These are phyloP conservation scores for Dendrocincla fuliginosa DNA, from an alignment of 2,797 vertebrate species.

Conservation along the genomic window DNA sequence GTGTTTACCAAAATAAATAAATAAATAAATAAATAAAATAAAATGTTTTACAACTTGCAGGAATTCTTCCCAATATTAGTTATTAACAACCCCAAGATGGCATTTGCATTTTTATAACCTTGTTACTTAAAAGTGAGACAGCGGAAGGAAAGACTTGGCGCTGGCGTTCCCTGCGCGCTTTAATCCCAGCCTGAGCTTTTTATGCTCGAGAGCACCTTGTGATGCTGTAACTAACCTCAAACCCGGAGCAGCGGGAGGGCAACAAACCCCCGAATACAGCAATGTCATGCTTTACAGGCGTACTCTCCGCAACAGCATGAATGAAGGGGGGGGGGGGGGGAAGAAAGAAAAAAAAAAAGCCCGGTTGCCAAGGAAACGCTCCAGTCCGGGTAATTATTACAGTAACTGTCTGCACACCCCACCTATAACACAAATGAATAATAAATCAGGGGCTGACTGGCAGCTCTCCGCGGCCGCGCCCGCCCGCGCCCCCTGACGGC, in stretches of 20 bases:
- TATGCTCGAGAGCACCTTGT: slow-evolving; percentile 79
- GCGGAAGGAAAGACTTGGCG: slow-evolving; percentile 48
- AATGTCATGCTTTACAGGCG: slow-evolving; percentile 87
- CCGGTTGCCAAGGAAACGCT: slow-evolving; percentile 97
- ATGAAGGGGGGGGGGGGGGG: slow-evolving; percentile 41
- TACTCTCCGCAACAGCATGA: slow-evolving; percentile 81
- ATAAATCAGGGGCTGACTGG: slow-evolving; percentile 94
- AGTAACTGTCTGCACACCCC: slow-evolving; percentile 98
- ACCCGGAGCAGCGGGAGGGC: slow-evolving; percentile 78
- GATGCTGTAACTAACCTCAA: slow-evolving; percentile 82
- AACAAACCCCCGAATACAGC: slow-evolving; percentile 82
- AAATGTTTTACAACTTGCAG: slow-evolving; percentile 56
- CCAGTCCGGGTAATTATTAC: slow-evolving; percentile 98
- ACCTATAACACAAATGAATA: slow-evolving; percentile 99
- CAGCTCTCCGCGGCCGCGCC: slow-evolving; percentile 80
- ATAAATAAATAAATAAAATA: not conserved
- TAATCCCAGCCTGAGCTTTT: slow-evolving; percentile 79
- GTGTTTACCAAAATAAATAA: not conserved
- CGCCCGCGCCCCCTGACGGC: not conserved
- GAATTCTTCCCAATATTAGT: slow-evolving; percentile 47
- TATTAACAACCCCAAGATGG: slow-evolving; percentile 55
- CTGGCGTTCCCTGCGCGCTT: slow-evolving; percentile 50
- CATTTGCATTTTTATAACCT: slow-evolving; percentile 75
- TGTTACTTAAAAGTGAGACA: slow-evolving; percentile 69
- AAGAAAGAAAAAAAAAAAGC: not conserved